These are phyloP conservation scores for Bombus waltoni DNA, from an alignment of 1,140 invertebrate genomes.

Conservation along the genomic window DNA sequence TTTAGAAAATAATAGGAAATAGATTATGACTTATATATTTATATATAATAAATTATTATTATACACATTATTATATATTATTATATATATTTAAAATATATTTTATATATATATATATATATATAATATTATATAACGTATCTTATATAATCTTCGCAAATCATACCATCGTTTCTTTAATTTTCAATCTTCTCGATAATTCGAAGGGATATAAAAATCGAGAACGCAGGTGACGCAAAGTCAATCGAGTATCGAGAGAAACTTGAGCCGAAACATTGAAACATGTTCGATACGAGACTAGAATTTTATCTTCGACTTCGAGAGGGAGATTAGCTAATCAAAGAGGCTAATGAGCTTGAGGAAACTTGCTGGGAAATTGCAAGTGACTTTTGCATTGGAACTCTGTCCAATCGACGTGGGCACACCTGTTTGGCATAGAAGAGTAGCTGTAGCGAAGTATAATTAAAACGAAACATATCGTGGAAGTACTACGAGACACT, in stretches of 20 bases:
- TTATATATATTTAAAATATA: too few species aligned
- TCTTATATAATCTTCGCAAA: too few species aligned
- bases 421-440: conserved; percentile 24
- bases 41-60: too few species aligned
- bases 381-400: conserved; percentile 5
- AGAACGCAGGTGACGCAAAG: background rate
- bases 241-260: background rate
- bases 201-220: background rate
- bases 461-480: background rate
- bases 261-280: background rate
- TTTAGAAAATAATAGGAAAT: too few species aligned
- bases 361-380: conserved; percentile 11
- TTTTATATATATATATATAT: too few species aligned
- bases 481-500: background rate
- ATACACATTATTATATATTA: too few species aligned
- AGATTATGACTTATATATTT: too few species aligned
- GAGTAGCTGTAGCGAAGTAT: background rate
- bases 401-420: background rate
- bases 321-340: conserved; percentile 21
- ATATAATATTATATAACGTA: too few species aligned
- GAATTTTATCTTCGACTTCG: conserved; percentile 11
- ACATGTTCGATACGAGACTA: background rate
- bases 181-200: too few species aligned
- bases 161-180: background rate
- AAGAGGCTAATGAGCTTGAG: conserved; percentile 5